A percentile compares a stretch with the other conserved stretches of the same genome.
phyloP scores from a whole-genome alignment of 1,140 invertebrate genomes.

The Drosophila erecta region DNA sequence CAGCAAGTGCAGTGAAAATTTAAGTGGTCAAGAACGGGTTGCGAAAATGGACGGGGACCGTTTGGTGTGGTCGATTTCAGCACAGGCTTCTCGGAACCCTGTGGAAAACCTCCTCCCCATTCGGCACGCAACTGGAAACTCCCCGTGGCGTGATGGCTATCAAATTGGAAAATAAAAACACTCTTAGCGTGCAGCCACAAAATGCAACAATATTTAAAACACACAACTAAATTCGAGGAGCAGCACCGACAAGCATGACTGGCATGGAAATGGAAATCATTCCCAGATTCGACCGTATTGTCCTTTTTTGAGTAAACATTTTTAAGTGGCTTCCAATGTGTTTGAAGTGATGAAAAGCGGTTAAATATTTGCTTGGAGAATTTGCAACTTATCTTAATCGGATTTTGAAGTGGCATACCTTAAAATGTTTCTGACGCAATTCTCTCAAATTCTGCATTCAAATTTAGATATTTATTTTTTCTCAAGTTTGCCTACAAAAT shows the following conservation, averaged over 20 bases:
- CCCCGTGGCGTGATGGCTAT: constrained; percentile 41
- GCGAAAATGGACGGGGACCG: constrained; percentile 1
- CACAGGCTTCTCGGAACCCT: constrained; percentile 40
- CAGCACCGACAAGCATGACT: neutral
- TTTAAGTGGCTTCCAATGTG: constrained; percentile 1
- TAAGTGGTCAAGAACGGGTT: constrained; percentile 47
- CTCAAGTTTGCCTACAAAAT: no score
- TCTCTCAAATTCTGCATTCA: no score
- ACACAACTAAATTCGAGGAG: constrained; percentile 2
- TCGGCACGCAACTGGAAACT: constrained; percentile 31
- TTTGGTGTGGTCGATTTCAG: constrained; percentile 48
- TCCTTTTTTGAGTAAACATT: constrained; percentile 10
- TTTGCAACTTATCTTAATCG: no score
- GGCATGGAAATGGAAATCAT: constrained; percentile 4
- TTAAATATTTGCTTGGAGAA: constrained; percentile 2
- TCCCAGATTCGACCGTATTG: constrained; percentile 5
- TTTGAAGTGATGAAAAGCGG: constrained; percentile 1
- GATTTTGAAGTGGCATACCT: no score
- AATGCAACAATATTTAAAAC: neutral
- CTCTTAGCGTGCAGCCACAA: constrained; percentile 41
- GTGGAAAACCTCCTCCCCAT: constrained; percentile 4
- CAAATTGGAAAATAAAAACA: constrained; percentile 45
- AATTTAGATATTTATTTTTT: no score
- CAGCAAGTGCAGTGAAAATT: constrained; percentile 65
- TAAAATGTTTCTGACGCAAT: no score